Evolutionary conservation across 2,797 vertebrate species (phyloP).

Genomic region (Pseudotriccus pelzelni): DNA sequence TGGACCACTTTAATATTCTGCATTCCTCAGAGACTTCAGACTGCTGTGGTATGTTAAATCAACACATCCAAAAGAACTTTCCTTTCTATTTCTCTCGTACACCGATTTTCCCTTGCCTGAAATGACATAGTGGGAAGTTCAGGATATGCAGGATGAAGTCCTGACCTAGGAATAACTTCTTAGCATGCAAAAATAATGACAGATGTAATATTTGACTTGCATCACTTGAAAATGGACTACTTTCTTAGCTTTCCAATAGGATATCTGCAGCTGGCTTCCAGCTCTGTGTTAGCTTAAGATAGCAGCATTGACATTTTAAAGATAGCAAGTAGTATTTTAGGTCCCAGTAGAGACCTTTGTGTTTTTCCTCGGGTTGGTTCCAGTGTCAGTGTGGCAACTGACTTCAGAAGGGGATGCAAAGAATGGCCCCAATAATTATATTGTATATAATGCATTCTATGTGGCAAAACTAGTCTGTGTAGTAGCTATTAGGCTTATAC

Average conservation of each 20-base stretch:
- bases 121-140: neutral
- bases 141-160: neutral
- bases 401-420: neutral
- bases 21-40: neutral
- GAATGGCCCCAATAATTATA: neutral
- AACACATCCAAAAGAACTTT: neutral
- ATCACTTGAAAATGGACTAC: neutral
- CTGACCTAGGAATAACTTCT: neutral
- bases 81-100: neutral
- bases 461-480: neutral
- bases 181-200: neutral
- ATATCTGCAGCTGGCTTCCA: neutral
- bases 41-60: neutral
- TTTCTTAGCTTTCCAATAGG: neutral
- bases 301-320: neutral
- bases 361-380: neutral
- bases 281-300: neutral
- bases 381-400: neutral
- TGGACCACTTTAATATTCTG: neutral
- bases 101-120: neutral
- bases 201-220: neutral
- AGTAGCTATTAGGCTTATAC: neutral
- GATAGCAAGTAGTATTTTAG: neutral
- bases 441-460: neutral
- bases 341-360: neutral